These are phyloP conservation scores for Metopia argyrocephala DNA, from an alignment of 2,888 invertebrate genomes.

Conservation along the genomic window DNA sequence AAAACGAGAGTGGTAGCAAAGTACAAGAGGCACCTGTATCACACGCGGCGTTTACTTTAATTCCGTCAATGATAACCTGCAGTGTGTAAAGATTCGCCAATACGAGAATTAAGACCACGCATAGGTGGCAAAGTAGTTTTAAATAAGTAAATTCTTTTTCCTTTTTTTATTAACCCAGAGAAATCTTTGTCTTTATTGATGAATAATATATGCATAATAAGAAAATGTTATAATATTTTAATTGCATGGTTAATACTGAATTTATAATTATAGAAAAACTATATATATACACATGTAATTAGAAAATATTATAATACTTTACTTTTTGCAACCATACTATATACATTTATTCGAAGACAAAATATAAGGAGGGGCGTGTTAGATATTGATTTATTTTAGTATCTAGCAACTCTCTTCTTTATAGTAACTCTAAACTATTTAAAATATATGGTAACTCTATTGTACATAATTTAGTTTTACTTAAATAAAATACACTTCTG, in stretches of 20 bases:
- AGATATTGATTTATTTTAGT: background rate
- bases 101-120: background rate
- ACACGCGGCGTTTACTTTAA: background rate
- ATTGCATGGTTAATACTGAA: background rate
- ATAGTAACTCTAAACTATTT: too few relatives aligned
- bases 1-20: conserved; percentile 19
- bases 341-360: too few relatives aligned
- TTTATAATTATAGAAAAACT: background rate
- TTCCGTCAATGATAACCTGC: background rate
- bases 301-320: too few relatives aligned
- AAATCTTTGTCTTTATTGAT: background rate
- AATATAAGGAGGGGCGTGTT: conserved; percentile 9
- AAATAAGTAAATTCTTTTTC: background rate
- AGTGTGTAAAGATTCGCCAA: conserved; percentile 18
- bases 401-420: too few relatives aligned
- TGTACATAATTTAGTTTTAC: too few relatives aligned
- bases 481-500: too few relatives aligned
- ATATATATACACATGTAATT: too few relatives aligned
- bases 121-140: background rate
- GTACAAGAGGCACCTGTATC: background rate
- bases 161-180: background rate
- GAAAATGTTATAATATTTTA: background rate
- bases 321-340: too few relatives aligned
- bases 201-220: background rate
- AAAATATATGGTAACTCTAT: too few relatives aligned